phyloP scores from a whole-genome alignment of 2,888 invertebrate genomes.

The Tetrapedia diversipes region DNA sequence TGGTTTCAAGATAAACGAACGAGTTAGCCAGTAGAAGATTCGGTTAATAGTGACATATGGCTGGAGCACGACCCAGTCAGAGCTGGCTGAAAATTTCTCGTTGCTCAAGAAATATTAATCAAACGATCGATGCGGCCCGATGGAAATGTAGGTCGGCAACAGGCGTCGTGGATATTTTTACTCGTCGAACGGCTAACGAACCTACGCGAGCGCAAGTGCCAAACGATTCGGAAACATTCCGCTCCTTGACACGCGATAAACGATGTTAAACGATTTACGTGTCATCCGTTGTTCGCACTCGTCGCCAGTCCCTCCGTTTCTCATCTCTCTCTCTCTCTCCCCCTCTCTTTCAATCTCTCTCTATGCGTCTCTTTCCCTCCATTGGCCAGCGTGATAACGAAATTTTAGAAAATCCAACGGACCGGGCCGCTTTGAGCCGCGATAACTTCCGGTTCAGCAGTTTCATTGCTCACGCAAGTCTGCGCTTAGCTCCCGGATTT shows the following conservation, averaged over 20 bases:
- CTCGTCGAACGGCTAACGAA: conserved; percentile 42
- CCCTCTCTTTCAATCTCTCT: not conserved
- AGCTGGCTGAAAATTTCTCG: conserved; percentile 5
- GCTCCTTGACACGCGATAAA: conserved; percentile 39
- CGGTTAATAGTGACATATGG: not conserved
- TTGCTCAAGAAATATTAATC: conserved; percentile 35
- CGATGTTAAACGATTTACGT: conserved; percentile 56
- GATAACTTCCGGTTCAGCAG: conserved; percentile 74
- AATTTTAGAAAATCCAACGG: conserved; percentile 59
- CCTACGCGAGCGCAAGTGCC: conserved; percentile 1
- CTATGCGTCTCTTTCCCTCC: conserved; percentile 1
- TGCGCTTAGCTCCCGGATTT: conserved; percentile 65
- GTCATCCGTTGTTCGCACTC: conserved; percentile 42
- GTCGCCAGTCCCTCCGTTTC: not conserved
- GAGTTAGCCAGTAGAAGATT: not conserved
- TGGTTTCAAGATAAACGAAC: not conserved
- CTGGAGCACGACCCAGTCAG: not conserved
- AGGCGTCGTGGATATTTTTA: conserved; percentile 40
- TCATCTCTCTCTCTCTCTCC: not conserved
- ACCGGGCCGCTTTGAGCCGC: conserved; percentile 70
- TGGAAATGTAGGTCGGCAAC: conserved; percentile 42
- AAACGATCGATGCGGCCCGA: conserved; percentile 25
- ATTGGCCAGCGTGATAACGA: conserved; percentile 59
- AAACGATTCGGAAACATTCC: conserved; percentile 38
- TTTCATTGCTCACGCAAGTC: conserved; percentile 71